Percentiles rank a stretch among this genome's conserved stretches.
These are phyloP conservation scores for Orthonevra nobilis DNA, from an alignment of 2,888 invertebrate genomes.

Conservation along the genomic window DNA sequence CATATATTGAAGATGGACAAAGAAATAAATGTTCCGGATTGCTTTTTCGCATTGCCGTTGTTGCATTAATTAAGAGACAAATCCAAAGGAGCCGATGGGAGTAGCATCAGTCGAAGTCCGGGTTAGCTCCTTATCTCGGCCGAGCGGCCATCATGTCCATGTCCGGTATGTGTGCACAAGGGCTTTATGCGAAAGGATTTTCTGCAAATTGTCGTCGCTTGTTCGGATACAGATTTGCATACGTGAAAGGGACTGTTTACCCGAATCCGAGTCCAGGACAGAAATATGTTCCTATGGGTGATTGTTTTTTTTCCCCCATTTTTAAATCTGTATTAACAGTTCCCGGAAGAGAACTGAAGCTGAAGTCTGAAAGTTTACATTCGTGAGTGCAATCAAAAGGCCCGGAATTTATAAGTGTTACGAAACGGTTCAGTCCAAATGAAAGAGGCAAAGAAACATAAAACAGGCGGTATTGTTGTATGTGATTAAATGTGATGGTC, in stretches of 20 bases:
- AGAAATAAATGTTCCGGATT: slow-evolving; percentile 60
- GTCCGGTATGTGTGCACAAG: not conserved
- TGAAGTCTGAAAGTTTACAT: too few species aligned
- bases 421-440: too few species aligned
- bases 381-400: too few species aligned
- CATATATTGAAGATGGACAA: slow-evolving; percentile 24
- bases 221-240: slow-evolving; percentile 45
- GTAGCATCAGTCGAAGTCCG: not conserved
- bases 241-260: not conserved
- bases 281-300: too few species aligned
- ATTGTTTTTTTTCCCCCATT: too few species aligned
- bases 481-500: too few species aligned
- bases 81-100: slow-evolving; percentile 38
- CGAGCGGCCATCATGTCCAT: slow-evolving; percentile 19
- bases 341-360: too few species aligned
- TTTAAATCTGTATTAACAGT: too few species aligned
- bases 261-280: not conserved
- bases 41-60: slow-evolving; percentile 56
- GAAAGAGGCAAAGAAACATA: too few species aligned
- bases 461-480: too few species aligned
- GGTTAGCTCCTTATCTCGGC: slow-evolving; percentile 35
- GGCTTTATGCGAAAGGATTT: slow-evolving; percentile 24
- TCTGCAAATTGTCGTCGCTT: slow-evolving; percentile 28
- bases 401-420: too few species aligned
- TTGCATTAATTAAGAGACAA: slow-evolving; percentile 68